Evolutionary conservation across 2,113 vertebrate species (phyloP), one percentile per base, ranked within the genome.

Genomic region (Cephalopholis sonnerati): DNA sequence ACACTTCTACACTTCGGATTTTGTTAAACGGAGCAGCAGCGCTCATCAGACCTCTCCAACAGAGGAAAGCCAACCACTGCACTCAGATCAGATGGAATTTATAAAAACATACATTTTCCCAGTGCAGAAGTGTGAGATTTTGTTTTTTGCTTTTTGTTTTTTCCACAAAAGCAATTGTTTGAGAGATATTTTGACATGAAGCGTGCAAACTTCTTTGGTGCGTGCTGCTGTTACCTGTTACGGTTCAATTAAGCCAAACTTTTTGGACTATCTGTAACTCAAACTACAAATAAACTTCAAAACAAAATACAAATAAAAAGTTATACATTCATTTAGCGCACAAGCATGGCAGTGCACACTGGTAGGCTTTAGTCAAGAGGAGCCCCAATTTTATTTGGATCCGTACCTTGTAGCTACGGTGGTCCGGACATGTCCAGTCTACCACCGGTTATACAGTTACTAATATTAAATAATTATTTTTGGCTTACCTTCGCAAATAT

Each of bases 401-500:
- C 3, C 3, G 50, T 62, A 22, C 53, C 4, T 4, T n/a, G 10
- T 5, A 29, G 50, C 32, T 36, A 36, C 57, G 50, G 27, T 16
- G 78, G 85, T 76, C 76, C 79, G 3, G 71, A 81, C 86, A 91
- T 68, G 89, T 81, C 78, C 82, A 67, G 22, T 50, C 58, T 36
- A 53, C 58, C 20, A 11, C 15, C 71, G 44, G 63, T 46, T 62
- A 12, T 58, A 20, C 15, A 15, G 4, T 24, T 27, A 41, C 17
- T 1, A 24, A 24, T 10, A 20, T 29, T n/a, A 13, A 15, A 15
- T 32, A 15, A 64, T 29, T 25, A 65, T 32, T 46, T n/a, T 15
- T 10, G 22, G 63, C 92, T 92, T 91, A 96, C 96, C 96, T 90
- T 95, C 93, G 77, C 89, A 92, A 57, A 86, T 59, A 39, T 91